Conservation (phyloP, 2,888 invertebrate genomes). For the Rhodophaea formosa region DNA sequence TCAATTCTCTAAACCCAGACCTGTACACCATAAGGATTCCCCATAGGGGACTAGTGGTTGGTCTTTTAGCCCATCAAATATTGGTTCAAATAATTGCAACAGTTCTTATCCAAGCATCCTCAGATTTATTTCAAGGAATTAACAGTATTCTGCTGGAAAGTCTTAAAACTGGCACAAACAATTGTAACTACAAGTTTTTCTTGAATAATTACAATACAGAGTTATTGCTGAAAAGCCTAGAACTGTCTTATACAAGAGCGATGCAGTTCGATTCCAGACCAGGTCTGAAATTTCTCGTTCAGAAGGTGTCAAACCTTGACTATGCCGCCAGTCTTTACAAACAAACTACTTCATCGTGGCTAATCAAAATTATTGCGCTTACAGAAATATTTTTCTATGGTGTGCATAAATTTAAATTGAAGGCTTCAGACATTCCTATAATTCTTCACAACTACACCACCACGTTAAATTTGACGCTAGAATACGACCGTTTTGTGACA, state of each 20-base stretch:
- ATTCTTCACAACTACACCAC: slow-evolving; percentile 82
- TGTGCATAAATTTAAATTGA: slow-evolving; percentile 83
- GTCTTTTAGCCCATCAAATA: slow-evolving; percentile 95
- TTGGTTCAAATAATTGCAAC: slow-evolving; percentile 94
- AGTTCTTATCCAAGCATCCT: slow-evolving; percentile 88
- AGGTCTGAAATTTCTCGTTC: slow-evolving; percentile 95
- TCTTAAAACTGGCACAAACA: slow-evolving; percentile 66
- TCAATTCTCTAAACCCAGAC: slow-evolving; percentile 86
- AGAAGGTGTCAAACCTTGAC: slow-evolving; percentile 93
- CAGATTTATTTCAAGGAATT: slow-evolving; percentile 83
- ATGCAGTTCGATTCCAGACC: slow-evolving; percentile 94
- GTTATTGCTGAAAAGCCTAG: slow-evolving; percentile 88
- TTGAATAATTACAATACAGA: slow-evolving; percentile 84
- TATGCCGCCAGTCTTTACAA: slow-evolving; percentile 95
- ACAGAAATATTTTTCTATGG: slow-evolving; percentile 92
- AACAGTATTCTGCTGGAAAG: slow-evolving; percentile 82
- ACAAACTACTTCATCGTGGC: slow-evolving; percentile 95
- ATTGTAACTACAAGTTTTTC: slow-evolving; percentile 70
- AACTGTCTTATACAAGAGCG: slow-evolving; percentile 90
- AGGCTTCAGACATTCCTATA: slow-evolving; percentile 82
- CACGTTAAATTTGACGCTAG: slow-evolving; percentile 73
- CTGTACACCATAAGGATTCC: slow-evolving; percentile 92
- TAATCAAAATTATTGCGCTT: slow-evolving; percentile 91
- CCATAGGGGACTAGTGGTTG: slow-evolving; percentile 92
- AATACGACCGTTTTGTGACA: slow-evolving; percentile 81